phyloP scores from a whole-genome alignment of 2,113 vertebrate genomes.

The Spermophilus dauricus region DNA sequence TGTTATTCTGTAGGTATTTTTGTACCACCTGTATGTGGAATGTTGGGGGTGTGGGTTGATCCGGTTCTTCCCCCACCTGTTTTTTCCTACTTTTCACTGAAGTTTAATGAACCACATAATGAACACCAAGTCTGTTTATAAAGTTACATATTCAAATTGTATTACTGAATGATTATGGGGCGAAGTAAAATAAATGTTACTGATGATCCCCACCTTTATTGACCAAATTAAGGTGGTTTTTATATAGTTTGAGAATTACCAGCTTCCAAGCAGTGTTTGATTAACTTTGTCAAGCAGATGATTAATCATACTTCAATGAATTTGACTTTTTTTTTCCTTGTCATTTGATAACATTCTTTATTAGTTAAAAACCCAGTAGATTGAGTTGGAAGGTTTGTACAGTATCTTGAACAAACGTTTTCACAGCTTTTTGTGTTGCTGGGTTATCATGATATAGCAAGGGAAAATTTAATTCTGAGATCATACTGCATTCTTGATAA shows the following conservation, averaged over 20 bases:
- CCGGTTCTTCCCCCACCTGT: neutral
- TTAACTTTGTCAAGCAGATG: neutral
- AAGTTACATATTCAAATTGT: conserved; percentile 18
- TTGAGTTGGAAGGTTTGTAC: neutral
- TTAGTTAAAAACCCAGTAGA: conserved; percentile 8
- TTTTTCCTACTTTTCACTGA: neutral
- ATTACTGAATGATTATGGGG: conserved; percentile 8
- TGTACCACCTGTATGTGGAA: conserved; percentile 47
- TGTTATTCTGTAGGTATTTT: conserved; percentile 7
- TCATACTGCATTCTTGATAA: neutral
- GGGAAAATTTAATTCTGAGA: conserved; percentile 32
- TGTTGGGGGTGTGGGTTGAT: conserved; percentile 57
- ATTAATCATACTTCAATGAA: neutral
- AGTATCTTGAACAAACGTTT: neutral
- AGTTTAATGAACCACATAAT: conserved; percentile 23
- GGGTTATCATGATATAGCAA: neutral
- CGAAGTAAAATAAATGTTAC: conserved; percentile 32
- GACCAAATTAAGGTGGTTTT: conserved; percentile 22
- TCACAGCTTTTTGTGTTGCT: neutral
- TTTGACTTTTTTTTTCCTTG: neutral
- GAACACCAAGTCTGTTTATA: conserved; percentile 33
- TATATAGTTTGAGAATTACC: neutral
- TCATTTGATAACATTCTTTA: conserved; percentile 7
- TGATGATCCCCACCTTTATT: conserved; percentile 24
- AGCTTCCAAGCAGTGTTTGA: neutral